Evolutionary conservation across 2,797 vertebrate genomes (phyloP), one percentile per base, ranked within the genome.

Genomic region (Hephaestus fuliginosus): DNA sequence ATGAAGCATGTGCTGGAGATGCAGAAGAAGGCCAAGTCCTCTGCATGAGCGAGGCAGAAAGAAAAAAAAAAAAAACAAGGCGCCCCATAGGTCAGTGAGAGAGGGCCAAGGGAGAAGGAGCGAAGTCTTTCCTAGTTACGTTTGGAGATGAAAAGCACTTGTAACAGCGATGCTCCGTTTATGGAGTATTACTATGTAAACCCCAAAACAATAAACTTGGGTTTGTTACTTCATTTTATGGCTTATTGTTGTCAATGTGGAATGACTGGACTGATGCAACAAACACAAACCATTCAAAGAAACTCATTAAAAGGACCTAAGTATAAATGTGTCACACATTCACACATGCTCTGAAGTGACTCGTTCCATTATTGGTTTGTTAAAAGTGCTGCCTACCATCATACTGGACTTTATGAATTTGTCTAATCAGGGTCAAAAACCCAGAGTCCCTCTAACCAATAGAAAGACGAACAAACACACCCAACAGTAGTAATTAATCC

Each of bases 21-120:
- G 88, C 91, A 91, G 83, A 92, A 91, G 86, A 92, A 93, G 44
- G 55, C 30, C 64, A 93, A 90, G 73, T 41, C 84, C n/a, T 56
- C 80, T 1, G 60, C 52, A 7, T 91, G 74, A 93, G 66, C 6
- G 1, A 67, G 68, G 63, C 18, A 13, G 13, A 70, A 17, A 4
- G 4, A 33, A 33, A 33, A 5, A 33, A 33, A 25, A 51, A 30
- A 66, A n/a, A 69, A 60, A 10, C 17, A 6, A 3, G 39, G 11
- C 14, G 30, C 70, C 3, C 49, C 30, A 7, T 53, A 2, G 0
- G 52, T 78, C 64, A 63, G 51, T 43, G n/a, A 36, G 30, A 65
- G 12, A 69, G 28, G 41, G 20, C 51, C 0, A 0, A 55, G 6
- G 12, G 3, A 36, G n/a, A 2, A 5, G 8, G 33, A 28, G 14